A percentile compares a stretch with the other conserved stretches of the same genome.
phyloP scores from a whole-genome alignment of 2,888 invertebrate species.

The Chymomyza fuscimana region DNA sequence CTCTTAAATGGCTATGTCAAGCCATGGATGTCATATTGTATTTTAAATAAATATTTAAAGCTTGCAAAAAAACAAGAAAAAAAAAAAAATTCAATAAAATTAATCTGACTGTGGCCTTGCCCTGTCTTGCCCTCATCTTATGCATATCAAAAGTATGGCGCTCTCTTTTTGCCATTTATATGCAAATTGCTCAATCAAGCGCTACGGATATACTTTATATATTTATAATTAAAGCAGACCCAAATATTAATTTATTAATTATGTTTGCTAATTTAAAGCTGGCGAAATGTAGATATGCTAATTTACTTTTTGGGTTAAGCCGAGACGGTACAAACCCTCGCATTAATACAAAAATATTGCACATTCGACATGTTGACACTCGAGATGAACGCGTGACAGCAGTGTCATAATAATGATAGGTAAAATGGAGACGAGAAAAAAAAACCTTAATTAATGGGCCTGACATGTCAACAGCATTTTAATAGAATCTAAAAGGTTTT shows the following conservation, averaged over 20 bases:
- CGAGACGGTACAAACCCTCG: too few relatives aligned
- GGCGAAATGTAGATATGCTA: neutral
- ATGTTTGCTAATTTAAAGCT: neutral
- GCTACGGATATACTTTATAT: neutral
- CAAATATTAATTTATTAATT: neutral
- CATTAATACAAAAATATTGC: conserved; percentile 3
- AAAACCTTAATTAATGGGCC: conserved; percentile 1
- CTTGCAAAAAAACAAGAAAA: neutral
- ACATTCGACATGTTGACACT: conserved; percentile 6
- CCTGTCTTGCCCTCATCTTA: neutral
- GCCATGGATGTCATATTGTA: neutral
- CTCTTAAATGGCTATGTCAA: conserved; percentile 1
- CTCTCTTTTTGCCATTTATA: conserved; percentile 1
- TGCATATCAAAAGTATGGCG: neutral
- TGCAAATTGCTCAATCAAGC: neutral
- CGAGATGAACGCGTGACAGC: neutral
- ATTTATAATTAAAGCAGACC: neutral
- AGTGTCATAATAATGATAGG: conserved; percentile 1
- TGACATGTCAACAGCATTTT: neutral
- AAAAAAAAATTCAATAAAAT: neutral
- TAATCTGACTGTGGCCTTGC: neutral
- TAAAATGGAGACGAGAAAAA: neutral
- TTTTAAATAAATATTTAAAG: conserved; percentile 16
- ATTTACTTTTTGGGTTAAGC: neutral
- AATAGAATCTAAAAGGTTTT: neutral